Evolutionary conservation across 1,140 invertebrate species (phyloP).

Genomic region (Micrasema minimum): DNA sequence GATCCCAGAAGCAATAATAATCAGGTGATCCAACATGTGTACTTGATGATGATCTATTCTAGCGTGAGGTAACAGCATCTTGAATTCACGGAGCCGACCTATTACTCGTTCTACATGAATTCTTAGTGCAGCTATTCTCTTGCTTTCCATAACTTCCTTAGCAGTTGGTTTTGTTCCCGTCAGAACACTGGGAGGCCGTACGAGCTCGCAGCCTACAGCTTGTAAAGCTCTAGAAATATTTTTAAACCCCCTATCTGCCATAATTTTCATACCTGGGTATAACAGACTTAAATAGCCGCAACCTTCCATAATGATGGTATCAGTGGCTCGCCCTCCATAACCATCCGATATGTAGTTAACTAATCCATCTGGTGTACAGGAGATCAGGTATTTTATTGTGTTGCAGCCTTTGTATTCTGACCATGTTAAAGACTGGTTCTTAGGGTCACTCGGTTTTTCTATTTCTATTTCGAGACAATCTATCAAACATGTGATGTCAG

Average conservation of each 20-base stretch:
- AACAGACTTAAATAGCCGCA: not conserved
- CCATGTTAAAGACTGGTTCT: not conserved
- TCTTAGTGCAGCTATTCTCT: not conserved
- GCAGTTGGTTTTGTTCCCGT: not conserved
- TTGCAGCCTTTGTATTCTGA: not conserved
- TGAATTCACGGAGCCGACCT: not conserved
- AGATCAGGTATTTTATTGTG: not conserved
- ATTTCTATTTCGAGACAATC: too few species aligned
- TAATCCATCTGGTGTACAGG: too few species aligned
- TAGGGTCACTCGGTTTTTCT: too few species aligned
- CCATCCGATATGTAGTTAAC: too few species aligned
- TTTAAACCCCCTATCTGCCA: slow-evolving; percentile 1
- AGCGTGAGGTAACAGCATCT: too few species aligned
- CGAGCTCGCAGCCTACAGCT: not conserved
- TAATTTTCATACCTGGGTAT: not conserved
- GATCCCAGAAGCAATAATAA: not conserved
- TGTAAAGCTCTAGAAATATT: not conserved
- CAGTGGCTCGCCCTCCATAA: too few species aligned
- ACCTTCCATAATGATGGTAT: not conserved
- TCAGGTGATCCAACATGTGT: not conserved
- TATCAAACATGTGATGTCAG: too few species aligned
- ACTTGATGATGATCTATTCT: not conserved
- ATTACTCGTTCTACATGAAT: slow-evolving; percentile 5
- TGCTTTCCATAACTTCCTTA: not conserved
- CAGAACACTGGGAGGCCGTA: not conserved